Base-by-base conservation (phyloP, 2,888 invertebrate genomes). In the Apotomis capreana region DNA sequence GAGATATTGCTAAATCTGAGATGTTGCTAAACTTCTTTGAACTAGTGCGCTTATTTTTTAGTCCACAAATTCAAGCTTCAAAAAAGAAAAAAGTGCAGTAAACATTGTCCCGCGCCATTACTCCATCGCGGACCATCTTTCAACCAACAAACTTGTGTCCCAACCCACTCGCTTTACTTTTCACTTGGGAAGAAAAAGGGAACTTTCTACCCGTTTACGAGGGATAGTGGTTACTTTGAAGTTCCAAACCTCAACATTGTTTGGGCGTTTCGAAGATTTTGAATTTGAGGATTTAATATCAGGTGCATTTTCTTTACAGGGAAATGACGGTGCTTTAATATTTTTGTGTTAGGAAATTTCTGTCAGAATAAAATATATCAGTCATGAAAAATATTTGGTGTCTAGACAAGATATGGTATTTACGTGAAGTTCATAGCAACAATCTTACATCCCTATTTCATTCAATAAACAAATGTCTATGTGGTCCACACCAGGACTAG, bases 201-300 rank as follows among this genome's bases (percentile, higher is more conserved):
- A 68, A 68, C 71, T 68, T 67, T 55, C 36, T 58, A 3, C 52
- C 64, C 54, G 59, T 15, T 57, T n/a, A 54, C 68, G 36, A 67
- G 60, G 60, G 67, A 68, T 71, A 71, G 71, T 68, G 71, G 71
- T 68, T 71, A 68, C 70, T 70, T 70, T 71, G 71, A 71, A 68
- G 61, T 68, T 70, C 12, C 52, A 10, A 44, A 65, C 49, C 61
- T 15, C 61, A 67, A 62, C 71, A 68, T 67, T 68, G 71, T 62
- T 71, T 52, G 4, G 15, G 71, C 37, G 12, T 62, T 62, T 37
- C n/a, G 55, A 13, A 51, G 55, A 61, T 51, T 67, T 44, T 55
- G 55, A 65, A 65, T 57, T 65, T 26, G n/a, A 44, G 60, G 46
- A 61, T 63, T 15, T 40, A 40, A 55, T 61, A 60, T 46, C 44